These are phyloP conservation scores for Caprella mutica DNA, from an alignment of 2,888 invertebrate genomes.

Conservation along the genomic window DNA sequence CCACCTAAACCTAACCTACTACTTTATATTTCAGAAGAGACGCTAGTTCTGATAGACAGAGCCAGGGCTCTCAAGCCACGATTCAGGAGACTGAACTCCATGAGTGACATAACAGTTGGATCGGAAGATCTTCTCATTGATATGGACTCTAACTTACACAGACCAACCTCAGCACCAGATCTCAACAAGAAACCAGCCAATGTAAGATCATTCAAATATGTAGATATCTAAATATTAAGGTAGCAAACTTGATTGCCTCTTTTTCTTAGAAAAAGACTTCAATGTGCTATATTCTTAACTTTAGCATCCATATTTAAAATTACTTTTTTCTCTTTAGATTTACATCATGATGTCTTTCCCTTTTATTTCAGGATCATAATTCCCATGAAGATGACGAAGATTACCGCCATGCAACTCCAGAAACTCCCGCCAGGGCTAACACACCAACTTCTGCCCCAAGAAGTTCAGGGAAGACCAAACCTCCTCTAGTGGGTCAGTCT, in stretches of 20 bases:
- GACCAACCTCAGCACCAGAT: slow-evolving; percentile 24
- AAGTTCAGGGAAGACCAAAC: slow-evolving; percentile 18
- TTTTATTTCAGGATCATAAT: too few relatives aligned
- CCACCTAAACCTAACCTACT: too few relatives aligned
- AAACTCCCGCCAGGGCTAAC: slow-evolving; percentile 29
- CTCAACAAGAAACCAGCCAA: slow-evolving; percentile 12
- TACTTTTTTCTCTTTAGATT: too few relatives aligned
- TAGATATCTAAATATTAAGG: neutral
- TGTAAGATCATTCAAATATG: neutral
- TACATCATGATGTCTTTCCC: too few relatives aligned
- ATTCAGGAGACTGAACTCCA: slow-evolving; percentile 23
- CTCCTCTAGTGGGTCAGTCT: slow-evolving; percentile 27
- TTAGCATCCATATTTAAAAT: too few relatives aligned
- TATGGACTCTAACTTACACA: neutral
- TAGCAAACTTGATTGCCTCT: neutral
- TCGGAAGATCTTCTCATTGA: neutral
- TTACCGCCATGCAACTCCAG: too few relatives aligned
- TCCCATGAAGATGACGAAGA: too few relatives aligned
- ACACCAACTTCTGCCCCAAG: slow-evolving; percentile 24
- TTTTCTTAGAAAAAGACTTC: neutral
- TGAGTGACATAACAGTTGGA: slow-evolving; percentile 15
- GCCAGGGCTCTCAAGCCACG: slow-evolving; percentile 23
- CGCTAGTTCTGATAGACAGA: slow-evolving; percentile 15
- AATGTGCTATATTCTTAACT: too few relatives aligned
- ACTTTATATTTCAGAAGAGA: slow-evolving; percentile 18